Evolutionary conservation across 2,888 invertebrate genomes (phyloP), one percentile per base, ranked within the genome.

Genomic region (Diaperis boleti): DNA sequence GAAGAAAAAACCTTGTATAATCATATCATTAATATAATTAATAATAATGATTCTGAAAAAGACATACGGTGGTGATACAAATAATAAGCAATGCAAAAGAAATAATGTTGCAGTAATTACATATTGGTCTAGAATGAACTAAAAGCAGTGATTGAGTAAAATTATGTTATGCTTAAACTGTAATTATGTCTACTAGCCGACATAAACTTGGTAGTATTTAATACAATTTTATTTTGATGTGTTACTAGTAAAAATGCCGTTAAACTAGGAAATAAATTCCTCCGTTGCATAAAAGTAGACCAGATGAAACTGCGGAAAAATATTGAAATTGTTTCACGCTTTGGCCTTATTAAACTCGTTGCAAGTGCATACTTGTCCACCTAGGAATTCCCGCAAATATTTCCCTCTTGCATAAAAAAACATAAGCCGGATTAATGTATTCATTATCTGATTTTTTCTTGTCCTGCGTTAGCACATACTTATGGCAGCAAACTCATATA

Each of bases 371-470:
- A 50, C 13, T 20, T 37, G 50, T 22, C 14, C 50, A 35, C 37
- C 37, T 50, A 11, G 37, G 49, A 49, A 49, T 49, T 49, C 22
- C 50, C 42, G 55, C 42, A 42, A 42, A 42, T 26, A 42, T 42
- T 41, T 44, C 45, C 52, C 35, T 18, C 29, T 42, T 15, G 29
- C 45, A 44, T 39, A 31, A 52, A 42, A 44, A 52, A 26, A 5
- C 39, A 39, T 54, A 49, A 31, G 44, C 45, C 26, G 41, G 55
- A 56, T 62, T 62, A 49, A 62, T 62, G 49, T 62, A 55, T 62
- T 62, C 61, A 61, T 61, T 55, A 41, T 55, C 55, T 37, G n/a
- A 45, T 49, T 49, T 47, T 49, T 49, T 56, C 55, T 62, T 55
- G 49, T 62, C 45, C 45, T 45, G 37, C 26, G 55, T 61, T 61